These are phyloP conservation scores for Leucophenga montana DNA, from an alignment of 2,888 invertebrate species.

Conservation along the genomic window DNA sequence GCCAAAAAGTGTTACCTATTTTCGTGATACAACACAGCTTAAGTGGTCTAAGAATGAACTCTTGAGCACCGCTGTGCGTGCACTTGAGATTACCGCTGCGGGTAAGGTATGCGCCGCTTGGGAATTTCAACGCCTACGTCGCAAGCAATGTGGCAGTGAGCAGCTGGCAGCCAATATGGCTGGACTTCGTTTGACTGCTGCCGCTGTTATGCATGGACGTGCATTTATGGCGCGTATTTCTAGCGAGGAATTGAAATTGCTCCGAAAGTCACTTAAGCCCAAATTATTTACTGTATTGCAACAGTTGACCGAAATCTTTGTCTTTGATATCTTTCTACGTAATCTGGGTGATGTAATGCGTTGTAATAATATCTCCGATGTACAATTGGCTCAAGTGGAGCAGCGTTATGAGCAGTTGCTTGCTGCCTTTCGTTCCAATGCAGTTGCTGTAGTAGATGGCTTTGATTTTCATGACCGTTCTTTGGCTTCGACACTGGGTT, in stretches of 20 bases:
- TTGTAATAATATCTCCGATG: slow-evolving; percentile 50
- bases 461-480: slow-evolving; percentile 90
- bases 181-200: slow-evolving; percentile 84
- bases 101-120: slow-evolving; percentile 80
- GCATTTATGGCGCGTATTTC: slow-evolving; percentile 57
- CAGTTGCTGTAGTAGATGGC: slow-evolving; percentile 91
- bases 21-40: slow-evolving; percentile 66
- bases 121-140: slow-evolving; percentile 76
- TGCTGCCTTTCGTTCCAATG: slow-evolving; percentile 85
- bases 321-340: slow-evolving; percentile 56
- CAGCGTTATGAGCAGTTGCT: slow-evolving; percentile 82
- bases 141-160: slow-evolving; percentile 73
- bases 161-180: slow-evolving; percentile 90
- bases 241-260: slow-evolving; percentile 39
- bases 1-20: slow-evolving; percentile 81
- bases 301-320: slow-evolving; percentile 55
- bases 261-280: slow-evolving; percentile 33
- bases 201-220: slow-evolving; percentile 78
- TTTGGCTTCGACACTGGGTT: slow-evolving; percentile 83
- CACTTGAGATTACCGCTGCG: slow-evolving; percentile 73
- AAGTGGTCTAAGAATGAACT: slow-evolving; percentile 50
- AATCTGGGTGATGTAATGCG: slow-evolving; percentile 57
- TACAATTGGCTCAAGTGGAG: slow-evolving; percentile 75
- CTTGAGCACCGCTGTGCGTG: slow-evolving; percentile 65
- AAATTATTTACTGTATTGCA: slow-evolving; percentile 39